Base-by-base conservation (phyloP, 2,888 invertebrate species). In the Eulithis prunata region DNA sequence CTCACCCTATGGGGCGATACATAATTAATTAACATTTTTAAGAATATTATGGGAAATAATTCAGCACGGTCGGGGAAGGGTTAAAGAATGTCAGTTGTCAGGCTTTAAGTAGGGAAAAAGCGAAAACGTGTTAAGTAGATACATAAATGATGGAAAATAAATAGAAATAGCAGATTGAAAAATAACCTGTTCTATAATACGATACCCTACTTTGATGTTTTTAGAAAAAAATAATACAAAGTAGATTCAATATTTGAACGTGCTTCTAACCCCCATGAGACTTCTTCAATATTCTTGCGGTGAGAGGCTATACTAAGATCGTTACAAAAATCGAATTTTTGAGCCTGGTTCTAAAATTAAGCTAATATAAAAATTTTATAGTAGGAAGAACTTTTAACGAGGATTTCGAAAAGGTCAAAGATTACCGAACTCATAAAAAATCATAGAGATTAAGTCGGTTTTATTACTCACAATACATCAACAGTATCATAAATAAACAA, bases 71-170 rank as follows among this genome's bases (percentile, higher is more conserved):
- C 80, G 73, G 77, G 87, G 85, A 89, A 90, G 89, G 90, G 87
- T 61, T 83, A 79, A 87, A 88, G 89, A 88, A 84, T 84, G 87
- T 87, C 89, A 87, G 81, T 86, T 87, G 88, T 87, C 88, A 85
- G 76, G 76, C 77, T 80, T 80, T 79, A 78, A 81, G 80, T 75
- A 79, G 80, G 79, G 86, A 80, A 86, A 86, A 76, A 78, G 60
- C 61, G 12, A 64, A 68, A 68, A 55, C 61, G 68, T 69, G 66
- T 64, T 62, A 66, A 69, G 62, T 59, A 53, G 11, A 64, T 64
- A 57, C 66, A 65, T 70, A 72, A 82, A 78, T 78, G 69, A 80
- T 78, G 78, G 62, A 77, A 71, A 68, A 65, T 57, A 67, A 59
- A 56, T 49, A 58, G 10, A 57, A 51, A 52, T 45, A 10, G 11